Evolutionary conservation across 2,888 invertebrate genomes (phyloP), one percentile per base, ranked within the genome.

Genomic region (Trachelus stipa): DNA sequence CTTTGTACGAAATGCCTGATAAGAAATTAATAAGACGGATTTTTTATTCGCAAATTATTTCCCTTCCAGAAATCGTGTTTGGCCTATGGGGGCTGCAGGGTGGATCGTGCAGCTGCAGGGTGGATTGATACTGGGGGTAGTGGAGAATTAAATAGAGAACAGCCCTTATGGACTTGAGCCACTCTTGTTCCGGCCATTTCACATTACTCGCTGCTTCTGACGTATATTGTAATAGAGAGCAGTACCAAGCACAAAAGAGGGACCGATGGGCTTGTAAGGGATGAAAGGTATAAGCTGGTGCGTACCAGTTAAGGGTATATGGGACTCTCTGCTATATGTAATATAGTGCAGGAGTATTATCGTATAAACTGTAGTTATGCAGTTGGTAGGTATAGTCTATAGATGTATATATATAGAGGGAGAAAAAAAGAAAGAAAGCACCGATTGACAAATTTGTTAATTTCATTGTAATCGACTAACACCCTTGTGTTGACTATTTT

Each of bases 391-490:
- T 56, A 56, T 56, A 23, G 40, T 35, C 35, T 35, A 12, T 12
- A 35, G 12, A 3, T 35, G 3, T 40, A 9, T 56, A 23, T 56
- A 37, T 15, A 37, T 79, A 80, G 74, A 68, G 69, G 6, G 34
- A 34, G 34, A 34, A 9, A 34, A 1, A 34, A 1, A 34, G 34
- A 34, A 0, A 34, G 34, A 34, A 6, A 76, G 73, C 68, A 75
- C 69, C 79, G 78, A 77, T 79, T 33, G 68, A 80, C 81, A 81
- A 84, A 85, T 84, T 84, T 81, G 83, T 86, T 86, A 83, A 87
- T 86, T 85, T 85, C 84, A 85, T 87, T 86, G 82, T 82, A 84
- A 84, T 82, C 79, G 81, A 78, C 81, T 80, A 15, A 2, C 56
- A 9, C 2, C 56, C 80, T 77, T 82, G 79, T 81, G 6, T 15